Evolutionary conservation across 2,797 vertebrate genomes (phyloP), one percentile per base, ranked within the genome.

Genomic region (Poeciliopsis gracilis): DNA sequence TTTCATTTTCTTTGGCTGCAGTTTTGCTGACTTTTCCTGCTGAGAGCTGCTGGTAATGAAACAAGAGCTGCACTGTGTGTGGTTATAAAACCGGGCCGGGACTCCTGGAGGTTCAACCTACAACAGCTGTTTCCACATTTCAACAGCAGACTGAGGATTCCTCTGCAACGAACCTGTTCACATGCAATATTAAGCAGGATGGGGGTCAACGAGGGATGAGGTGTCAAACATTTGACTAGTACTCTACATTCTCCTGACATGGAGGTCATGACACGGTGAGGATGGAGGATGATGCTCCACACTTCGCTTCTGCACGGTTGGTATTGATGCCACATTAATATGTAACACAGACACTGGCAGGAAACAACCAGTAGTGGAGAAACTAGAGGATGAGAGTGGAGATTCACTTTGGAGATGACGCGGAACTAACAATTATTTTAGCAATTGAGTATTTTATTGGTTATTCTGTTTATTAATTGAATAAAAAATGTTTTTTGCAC

Each of bases 291-390:
- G 23, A 43, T 70, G 67, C 67, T 3, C 67, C 11, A 6, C 25
- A 15, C 41, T 43, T 69, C 38, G 38, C 33, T n/a, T 69, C 38
- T 69, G 63, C 63, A 41, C 18, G 25, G 38, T 43, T 70, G 66
- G 23, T n/a, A n/a, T 43, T 43, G 66, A 69, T 69, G 66, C 66
- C 67, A 43, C 43, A 45, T 70, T 70, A 70, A 70, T 70, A 70
- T 70, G 41, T 45, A 45, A 70, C 66, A 69, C 11, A 70, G n/a
- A 70, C n/a, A 25, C 23, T 69, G 0, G 23, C 41, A 45, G 25
- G 15, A 70, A 70, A 43, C 41, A 69, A 69, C 66, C 4, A 11
- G 33, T 11, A 38, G 18, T 11, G 38, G 63, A 38, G 11, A 66
- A 10, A 36, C 8, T 23, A 41, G 7, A 30, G 57, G 57, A 5